Evolutionary conservation across 2,888 invertebrate genomes (phyloP), one percentile per base, ranked within the genome.

Genomic region (Morinoia aosen): DNA sequence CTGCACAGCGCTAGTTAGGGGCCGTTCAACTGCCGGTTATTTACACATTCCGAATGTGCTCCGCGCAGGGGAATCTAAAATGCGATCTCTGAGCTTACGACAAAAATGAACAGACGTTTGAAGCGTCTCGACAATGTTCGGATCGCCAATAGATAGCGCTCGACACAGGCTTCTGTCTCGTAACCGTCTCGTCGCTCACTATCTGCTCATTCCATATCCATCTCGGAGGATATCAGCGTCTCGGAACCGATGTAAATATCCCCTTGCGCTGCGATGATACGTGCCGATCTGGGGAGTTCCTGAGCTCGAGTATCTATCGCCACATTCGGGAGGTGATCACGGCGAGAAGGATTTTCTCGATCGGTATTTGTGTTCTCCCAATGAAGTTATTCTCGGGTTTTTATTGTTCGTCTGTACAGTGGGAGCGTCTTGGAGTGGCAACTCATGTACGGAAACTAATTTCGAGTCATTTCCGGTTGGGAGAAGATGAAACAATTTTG

Each of bases 171-270:
- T 56, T 33, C 57, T 57, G 93, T 93, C 56, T 93, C 93, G 93
- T 93, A 93, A 93, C 48, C 57, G 56, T 93, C 57, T 57, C 93
- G 93, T 93, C 57, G 11, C 93, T 93, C 93, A 93, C 93, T 19
- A 93, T 93, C 57, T 33, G 56, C 93, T 93, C 93, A 93, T 93
- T 93, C 93, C 93, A 93, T 93, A 93, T 93, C 93, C 93, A 93
- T 93, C 93, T 93, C 93, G 57, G 57, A 0, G 93, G 93, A 93
- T 93, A 93, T 93, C 93, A 93, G 93, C 25, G 93, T 93, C 93
- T 57, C 56, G 93, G 57, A 57, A 57, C 57, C 93, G 57, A 93
- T 93, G 93, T 56, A 93, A 93, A 93, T 93, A 48, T n/a, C 93
- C 93, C 33, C 48, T 12, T 48, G 56, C 0, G 25, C 57, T 16